Evolutionary conservation across 92 coral and sea anemone species (phyloP).

Genomic region (Diadumene lineata): DNA sequence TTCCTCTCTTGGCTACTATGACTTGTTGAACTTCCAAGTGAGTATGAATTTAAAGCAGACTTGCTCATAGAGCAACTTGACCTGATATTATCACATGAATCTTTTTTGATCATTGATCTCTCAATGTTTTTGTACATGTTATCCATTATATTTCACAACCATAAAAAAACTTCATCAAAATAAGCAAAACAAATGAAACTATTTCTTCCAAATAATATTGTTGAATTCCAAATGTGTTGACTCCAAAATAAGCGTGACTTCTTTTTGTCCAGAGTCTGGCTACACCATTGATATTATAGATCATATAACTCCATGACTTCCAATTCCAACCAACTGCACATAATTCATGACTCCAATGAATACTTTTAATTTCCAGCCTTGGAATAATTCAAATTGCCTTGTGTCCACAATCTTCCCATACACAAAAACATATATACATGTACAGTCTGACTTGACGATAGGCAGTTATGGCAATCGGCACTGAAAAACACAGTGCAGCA

Average conservation of each 20-base stretch:
- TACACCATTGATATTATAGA: no score
- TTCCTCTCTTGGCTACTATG: background rate
- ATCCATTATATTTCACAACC: conserved; percentile 4
- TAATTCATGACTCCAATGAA: background rate
- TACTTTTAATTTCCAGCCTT: no score
- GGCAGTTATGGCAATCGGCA: background rate
- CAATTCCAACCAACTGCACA: background rate
- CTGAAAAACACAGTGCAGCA: conserved; percentile 21
- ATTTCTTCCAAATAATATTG: background rate
- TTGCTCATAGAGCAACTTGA: background rate
- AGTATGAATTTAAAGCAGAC: background rate
- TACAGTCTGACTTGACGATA: background rate
- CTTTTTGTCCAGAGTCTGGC: no score
- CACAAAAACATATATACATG: no score
- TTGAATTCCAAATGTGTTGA: background rate
- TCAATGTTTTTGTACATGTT: background rate
- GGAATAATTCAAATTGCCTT: no score
- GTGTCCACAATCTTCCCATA: no score
- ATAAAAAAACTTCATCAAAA: background rate
- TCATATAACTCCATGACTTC: background rate
- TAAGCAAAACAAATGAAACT: no score
- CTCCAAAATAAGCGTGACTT: background rate
- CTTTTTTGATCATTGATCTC: conserved; percentile 1
- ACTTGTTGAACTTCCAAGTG: background rate
- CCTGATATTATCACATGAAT: background rate